Evolutionary conservation across 2,888 invertebrate genomes (phyloP), one percentile per base, ranked within the genome.

Genomic region (Leucania comma): DNA sequence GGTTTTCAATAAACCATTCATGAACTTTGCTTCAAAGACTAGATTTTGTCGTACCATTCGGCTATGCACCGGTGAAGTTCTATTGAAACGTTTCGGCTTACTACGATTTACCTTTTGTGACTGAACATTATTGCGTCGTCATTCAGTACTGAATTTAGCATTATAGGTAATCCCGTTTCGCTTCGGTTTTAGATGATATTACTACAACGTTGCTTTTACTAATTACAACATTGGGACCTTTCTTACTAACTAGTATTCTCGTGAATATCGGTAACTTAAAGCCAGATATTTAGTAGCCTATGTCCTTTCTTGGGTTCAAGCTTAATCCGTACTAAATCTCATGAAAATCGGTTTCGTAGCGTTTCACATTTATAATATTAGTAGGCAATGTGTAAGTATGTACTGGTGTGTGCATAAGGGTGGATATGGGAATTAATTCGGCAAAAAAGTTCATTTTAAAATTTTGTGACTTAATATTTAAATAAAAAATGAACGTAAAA

Each of bases 1-100:
- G 42, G 56, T 10, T 53, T 62, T 24, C 46, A 78, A 72, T 61
- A 57, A n/a, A 51, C 42, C 48, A 42, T 76, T 71, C 29, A 48
- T 77, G 26, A 46, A 72, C n/a, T 56, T 29, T 32, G 17, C n/a
- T 42, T 61, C 56, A n/a, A 61, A 78, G 26, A 38, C 24, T 12
- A 26, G 29, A 48, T 26, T 69, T 29, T 9, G 46, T 32, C 17
- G 29, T 32, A 10, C 12, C 14, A 20, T 59, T 78, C 12, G 24
- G 12, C 14, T 38, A 9, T 14, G 53, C 53, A 29, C 9, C 24
- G 6, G 17, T 56, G 48, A 32, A 20, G 8, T 22, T n/a, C 32
- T 1, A 38, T 48, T n/a, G 54, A 75, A 29, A 48, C 54, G 6
- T 67, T 54, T 26, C 38, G 56, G 12, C 38, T 20, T 67, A 12